These are phyloP conservation scores for Drosophila nannoptera DNA, from an alignment of 1,140 invertebrate species.

Conservation along the genomic window DNA sequence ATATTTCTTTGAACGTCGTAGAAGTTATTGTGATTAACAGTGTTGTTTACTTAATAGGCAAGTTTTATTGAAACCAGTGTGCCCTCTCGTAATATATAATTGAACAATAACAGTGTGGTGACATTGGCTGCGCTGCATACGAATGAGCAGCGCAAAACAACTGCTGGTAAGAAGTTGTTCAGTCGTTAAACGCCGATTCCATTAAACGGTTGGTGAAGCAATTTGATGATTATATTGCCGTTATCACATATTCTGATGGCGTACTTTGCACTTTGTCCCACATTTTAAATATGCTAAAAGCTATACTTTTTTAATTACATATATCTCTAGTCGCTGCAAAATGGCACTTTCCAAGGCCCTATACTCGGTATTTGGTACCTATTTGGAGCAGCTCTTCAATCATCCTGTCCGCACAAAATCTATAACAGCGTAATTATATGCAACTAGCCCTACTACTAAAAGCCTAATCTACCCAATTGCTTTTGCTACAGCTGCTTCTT, in stretches of 20 bases:
- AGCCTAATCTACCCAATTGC: conserved; percentile 1
- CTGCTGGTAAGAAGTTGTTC: conserved; percentile 41
- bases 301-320: neutral
- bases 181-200: conserved; percentile 33
- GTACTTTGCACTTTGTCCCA: conserved; percentile 67
- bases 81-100: conserved; percentile 1
- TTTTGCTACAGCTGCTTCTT: conserved; percentile 81
- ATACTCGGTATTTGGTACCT: conserved; percentile 83
- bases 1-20: conserved; percentile 4
- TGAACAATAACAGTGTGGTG: neutral
- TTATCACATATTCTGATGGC: conserved; percentile 38
- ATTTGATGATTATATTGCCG: neutral
- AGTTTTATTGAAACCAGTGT: neutral
- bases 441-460: neutral
- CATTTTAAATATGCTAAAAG: conserved; percentile 6
- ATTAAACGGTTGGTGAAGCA: conserved; percentile 24
- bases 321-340: conserved; percentile 9
- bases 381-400: conserved; percentile 85
- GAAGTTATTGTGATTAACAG: conserved; percentile 28
- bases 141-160: conserved; percentile 26
- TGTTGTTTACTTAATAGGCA: conserved; percentile 4
- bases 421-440: conserved; percentile 84
- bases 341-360: conserved; percentile 87
- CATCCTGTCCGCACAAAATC: conserved; percentile 86
- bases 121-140: conserved; percentile 25